Evolutionary conservation across 2,888 invertebrate species (phyloP).

Genomic region (Entomobrya proxima): DNA sequence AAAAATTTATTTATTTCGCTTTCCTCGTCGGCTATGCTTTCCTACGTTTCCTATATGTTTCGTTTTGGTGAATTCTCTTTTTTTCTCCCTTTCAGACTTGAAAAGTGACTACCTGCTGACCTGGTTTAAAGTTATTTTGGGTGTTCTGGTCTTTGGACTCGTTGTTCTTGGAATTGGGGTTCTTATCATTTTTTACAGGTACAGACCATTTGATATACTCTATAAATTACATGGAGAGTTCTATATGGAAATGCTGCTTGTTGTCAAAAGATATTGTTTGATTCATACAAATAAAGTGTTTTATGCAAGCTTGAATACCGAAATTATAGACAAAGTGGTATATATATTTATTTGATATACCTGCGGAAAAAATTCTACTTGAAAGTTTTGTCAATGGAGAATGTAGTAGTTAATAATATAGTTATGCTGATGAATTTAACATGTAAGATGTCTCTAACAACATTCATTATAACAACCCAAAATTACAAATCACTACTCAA

Average conservation of each 20-base stretch:
- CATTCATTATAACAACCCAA: too few relatives aligned
- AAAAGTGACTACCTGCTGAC: constrained; percentile 69
- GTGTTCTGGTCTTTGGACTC: constrained; percentile 61
- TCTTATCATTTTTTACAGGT: constrained; percentile 72
- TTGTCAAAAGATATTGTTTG: neutral
- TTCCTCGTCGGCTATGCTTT: neutral
- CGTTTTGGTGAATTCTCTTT: neutral
- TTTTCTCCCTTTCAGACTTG: constrained; percentile 31
- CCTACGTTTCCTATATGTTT: neutral
- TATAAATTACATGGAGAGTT: neutral
- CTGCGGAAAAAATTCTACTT: too few relatives aligned
- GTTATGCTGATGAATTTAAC: too few relatives aligned
- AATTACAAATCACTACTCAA: constrained; percentile 9
- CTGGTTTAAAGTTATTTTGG: constrained; percentile 72
- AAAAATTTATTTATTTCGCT: constrained; percentile 21
- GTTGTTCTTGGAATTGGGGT: constrained; percentile 63
- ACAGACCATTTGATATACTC: neutral
- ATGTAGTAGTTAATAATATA: too few relatives aligned
- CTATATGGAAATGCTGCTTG: too few relatives aligned
- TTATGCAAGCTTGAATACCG: neutral
- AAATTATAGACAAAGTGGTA: too few relatives aligned
- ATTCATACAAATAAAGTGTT: neutral
- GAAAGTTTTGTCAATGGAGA: too few relatives aligned
- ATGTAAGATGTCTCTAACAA: too few relatives aligned
- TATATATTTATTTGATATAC: too few relatives aligned